A percentile compares a stretch with the other conserved stretches of the same genome.
These are phyloP conservation scores for Mesorhabditis spiculigera DNA, from an alignment of 2,888 invertebrate genomes.

Conservation along the genomic window DNA sequence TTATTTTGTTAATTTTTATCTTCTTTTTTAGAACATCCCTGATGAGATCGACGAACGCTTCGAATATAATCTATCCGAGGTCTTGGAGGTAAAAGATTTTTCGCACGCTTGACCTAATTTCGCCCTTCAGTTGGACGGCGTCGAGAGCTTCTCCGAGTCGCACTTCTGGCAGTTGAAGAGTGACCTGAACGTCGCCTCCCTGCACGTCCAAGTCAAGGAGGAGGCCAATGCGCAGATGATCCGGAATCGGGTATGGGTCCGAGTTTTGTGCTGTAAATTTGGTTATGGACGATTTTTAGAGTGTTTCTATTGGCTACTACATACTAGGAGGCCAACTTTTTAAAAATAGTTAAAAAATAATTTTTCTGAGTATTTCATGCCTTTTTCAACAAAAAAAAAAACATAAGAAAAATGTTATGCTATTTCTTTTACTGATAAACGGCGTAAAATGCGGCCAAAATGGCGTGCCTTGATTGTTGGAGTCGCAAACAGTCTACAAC, in stretches of 20 bases:
- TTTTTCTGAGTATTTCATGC: no score
- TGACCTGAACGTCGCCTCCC: constrained; percentile 60
- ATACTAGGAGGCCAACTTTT: no score
- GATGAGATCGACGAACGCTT: constrained; percentile 40
- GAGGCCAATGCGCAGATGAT: constrained; percentile 50
- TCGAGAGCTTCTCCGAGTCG: constrained; percentile 62
- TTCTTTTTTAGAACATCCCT: constrained; percentile 42
- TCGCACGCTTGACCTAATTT: no score
- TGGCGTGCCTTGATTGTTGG: neutral
- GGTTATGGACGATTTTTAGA: neutral
- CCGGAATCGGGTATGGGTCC: constrained; percentile 29
- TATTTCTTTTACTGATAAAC: no score
- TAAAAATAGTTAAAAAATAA: no score
- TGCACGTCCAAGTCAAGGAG: constrained; percentile 61
- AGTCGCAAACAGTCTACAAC: neutral
- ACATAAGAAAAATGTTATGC: no score
- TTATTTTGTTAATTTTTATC: neutral
- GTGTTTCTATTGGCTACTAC: no score
- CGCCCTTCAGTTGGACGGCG: constrained; percentile 60
- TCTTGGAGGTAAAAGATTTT: constrained; percentile 22
- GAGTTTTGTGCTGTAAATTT: neutral
- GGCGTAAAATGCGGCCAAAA: no score
- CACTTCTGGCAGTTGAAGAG: constrained; percentile 64
- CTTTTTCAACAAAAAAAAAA: no score
- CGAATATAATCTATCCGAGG: constrained; percentile 35